Evolutionary conservation across 2,797 vertebrate species (phyloP), one percentile per base, ranked within the genome.

Genomic region (Paguma larvata): DNA sequence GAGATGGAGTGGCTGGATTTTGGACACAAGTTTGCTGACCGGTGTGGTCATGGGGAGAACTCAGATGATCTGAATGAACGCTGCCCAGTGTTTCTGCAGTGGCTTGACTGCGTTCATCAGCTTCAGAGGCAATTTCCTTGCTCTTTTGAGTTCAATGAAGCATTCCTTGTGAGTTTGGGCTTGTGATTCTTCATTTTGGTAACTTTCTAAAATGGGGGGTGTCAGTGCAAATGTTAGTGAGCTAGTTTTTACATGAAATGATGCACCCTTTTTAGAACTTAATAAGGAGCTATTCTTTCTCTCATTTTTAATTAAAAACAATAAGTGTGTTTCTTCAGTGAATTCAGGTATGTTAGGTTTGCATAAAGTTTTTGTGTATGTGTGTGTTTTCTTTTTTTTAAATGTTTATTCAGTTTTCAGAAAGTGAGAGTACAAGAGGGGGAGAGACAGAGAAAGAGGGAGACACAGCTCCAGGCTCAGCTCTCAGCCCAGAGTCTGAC

Each of bases 61-160:
- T 99, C 99, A 0, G 99, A 99, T 18, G 99, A 99, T 98, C 97
- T 99, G 95, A 99, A 99, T 5, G 99, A 99, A 97, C 99, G 99
- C 97, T 99, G 99, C 97, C 99, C 99, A 0, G 99, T 99, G 98
- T 99, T 99, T 94, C 98, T 99, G 97, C 99, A 99, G 99, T 99
- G 99, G 99, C 98, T 99, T 95, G 99, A 99, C 99, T 99, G 99
- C 32, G 99, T 99, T 94, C 99, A 99, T 98, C 99, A 99, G 98
- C 99, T 99, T 98, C 99, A 99, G 98, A 99, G 99, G 98, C 99
- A 99, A 98, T 99, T 99, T 98, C 99, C 99, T n/a, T 99, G 99
- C 98, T 99, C 99, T 97, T 99, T 99, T 96, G 99, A 99, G 98
- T 99, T 99, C 97, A 99, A 99, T 12, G 99, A 99, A 99, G 99